Evolutionary conservation across 2,797 vertebrate genomes (phyloP).

Genomic region (Ibycter americanus): DNA sequence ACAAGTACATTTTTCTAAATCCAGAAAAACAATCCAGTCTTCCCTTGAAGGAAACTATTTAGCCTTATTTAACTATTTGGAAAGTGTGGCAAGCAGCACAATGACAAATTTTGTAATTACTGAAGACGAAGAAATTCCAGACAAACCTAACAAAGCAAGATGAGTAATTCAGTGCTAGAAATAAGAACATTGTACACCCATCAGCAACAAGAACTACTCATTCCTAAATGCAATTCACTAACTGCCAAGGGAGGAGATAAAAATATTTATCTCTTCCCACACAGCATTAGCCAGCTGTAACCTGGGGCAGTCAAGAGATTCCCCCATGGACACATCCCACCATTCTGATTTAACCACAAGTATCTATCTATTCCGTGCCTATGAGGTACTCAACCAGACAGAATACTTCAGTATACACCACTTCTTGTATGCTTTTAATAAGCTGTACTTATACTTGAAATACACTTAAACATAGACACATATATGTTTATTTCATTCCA

Average conservation of each 20-base stretch:
- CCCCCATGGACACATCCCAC: not conserved
- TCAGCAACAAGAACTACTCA: not conserved
- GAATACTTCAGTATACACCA: not conserved
- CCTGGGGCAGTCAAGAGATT: not conserved
- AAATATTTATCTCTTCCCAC: not conserved
- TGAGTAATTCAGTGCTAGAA: conserved; percentile 16
- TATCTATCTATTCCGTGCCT: not conserved
- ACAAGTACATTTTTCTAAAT: not conserved
- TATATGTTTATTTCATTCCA: accelerated
- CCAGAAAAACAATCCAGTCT: not conserved
- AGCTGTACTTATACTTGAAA: not conserved
- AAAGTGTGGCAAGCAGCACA: not conserved
- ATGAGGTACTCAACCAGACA: not conserved
- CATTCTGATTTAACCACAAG: not conserved
- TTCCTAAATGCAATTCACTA: conserved; percentile 32
- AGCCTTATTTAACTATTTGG: not conserved
- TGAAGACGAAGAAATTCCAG: conserved; percentile 1
- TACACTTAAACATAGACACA: not conserved
- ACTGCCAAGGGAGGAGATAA: conserved; percentile 10
- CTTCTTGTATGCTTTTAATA: not conserved
- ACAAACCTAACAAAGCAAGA: conserved; percentile 10
- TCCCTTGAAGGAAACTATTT: not conserved
- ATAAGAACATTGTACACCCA: not conserved
- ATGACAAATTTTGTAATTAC: not conserved
- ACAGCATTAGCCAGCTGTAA: not conserved